Evolutionary conservation across 30 jellyfish, hydroid and myxozoan species (phyloP), one percentile per base, ranked within the genome.

Genomic region (Pelagia noctiluca): DNA sequence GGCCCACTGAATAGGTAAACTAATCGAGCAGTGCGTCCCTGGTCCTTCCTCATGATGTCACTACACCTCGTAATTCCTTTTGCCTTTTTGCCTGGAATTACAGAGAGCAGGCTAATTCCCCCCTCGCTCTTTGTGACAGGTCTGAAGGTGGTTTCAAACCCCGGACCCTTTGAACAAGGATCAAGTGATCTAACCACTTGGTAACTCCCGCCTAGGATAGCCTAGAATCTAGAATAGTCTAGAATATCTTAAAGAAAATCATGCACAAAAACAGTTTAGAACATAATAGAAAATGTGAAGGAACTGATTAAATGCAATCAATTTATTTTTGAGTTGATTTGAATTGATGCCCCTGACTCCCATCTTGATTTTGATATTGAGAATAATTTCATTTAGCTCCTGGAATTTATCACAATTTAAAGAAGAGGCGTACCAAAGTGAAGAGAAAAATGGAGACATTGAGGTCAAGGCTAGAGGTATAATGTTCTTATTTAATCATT

Each of bases 381-480:
- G 11, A 28, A 23, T 21, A 13, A 12, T 79, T 23, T 12, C 50
- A 50, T 52, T 2, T 32, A 68, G 85, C 47, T 19, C 31, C 69
- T 26, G 75, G 80, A 46, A 71, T 61, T 29, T 71, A 83, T 37
- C 86, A 70, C 33, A 74, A 83, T 50, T 46, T 71, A 66, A 73
- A 1, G 24, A 71, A 71, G 50, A 75, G 57, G 42, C 70, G 37
- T 21, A 3, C 66, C 16, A 21, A 21, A 23, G 49, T 50, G 4
- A 62, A 46, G 50, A 72, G 29, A 65, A 71, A 65, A 60, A 73
- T 54, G 87, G 42, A 35, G 18, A 34, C 46, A 48, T 23, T 83
- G 19, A 54, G 79, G 67, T 86, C 96, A 18, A 75, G 89, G 66
- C 71, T 73, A 37, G 85, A 65, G 54, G 90, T 80, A 79, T 42